phyloP scores from a whole-genome alignment of 2,888 invertebrate species.

The Alitta virens region DNA sequence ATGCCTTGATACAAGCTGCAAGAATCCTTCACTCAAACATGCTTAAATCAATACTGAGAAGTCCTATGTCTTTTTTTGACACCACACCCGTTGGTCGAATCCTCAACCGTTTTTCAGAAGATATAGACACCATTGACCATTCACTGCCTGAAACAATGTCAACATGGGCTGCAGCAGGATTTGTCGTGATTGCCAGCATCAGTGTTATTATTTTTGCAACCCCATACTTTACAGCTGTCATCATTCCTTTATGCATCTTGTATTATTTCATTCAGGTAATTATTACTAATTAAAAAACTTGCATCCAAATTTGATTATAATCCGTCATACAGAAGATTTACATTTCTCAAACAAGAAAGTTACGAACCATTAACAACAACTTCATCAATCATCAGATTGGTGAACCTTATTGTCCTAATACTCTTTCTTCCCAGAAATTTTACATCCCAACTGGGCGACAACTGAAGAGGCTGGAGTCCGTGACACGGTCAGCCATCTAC shows the following conservation, averaged over 20 bases:
- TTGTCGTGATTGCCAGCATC: conserved; percentile 79
- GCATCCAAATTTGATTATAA: too few species aligned
- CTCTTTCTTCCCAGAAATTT: conserved; percentile 36
- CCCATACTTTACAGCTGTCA: conserved; percentile 81
- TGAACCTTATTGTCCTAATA: too few species aligned
- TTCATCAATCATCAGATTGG: too few species aligned
- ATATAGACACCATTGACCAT: conserved; percentile 90
- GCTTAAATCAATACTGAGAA: conserved; percentile 32
- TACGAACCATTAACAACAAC: too few species aligned
- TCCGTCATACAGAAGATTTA: too few species aligned
- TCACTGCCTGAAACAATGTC: conserved; percentile 90
- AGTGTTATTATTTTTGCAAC: conserved; percentile 80
- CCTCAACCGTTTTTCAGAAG: conserved; percentile 66
- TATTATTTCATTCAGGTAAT: conserved; percentile 76
- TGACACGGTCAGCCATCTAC: conserved; percentile 51
- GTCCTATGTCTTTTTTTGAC: conserved; percentile 48
- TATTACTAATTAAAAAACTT: too few species aligned
- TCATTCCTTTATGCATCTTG: conserved; percentile 76
- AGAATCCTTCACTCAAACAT: conserved; percentile 22
- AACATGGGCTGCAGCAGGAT: conserved; percentile 83
- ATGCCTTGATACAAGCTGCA: conserved; percentile 20
- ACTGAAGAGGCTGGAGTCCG: conserved; percentile 52
- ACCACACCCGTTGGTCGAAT: conserved; percentile 44
- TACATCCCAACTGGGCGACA: conserved; percentile 59
- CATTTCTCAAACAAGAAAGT: too few species aligned